Percentiles rank a stretch among this genome's conserved stretches.
phyloP scores from a whole-genome alignment of 2,113 vertebrate genomes.

The Octodon degus region DNA sequence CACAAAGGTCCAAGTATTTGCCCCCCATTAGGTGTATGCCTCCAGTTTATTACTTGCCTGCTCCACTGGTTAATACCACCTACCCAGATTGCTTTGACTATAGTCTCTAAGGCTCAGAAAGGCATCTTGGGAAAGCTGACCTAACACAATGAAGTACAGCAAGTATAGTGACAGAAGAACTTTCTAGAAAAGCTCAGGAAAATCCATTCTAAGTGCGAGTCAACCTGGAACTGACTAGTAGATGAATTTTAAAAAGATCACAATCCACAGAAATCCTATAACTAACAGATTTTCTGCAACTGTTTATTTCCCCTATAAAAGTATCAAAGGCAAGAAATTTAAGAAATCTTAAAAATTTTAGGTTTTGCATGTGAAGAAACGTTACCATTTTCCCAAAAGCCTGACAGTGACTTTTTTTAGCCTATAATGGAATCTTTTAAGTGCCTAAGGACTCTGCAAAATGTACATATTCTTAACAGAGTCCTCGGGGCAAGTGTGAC shows the following conservation, averaged over 20 bases:
- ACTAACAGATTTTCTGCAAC: neutral
- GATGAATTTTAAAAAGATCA: conserved; percentile 20
- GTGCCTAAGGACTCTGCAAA: neutral
- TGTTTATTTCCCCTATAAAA: neutral
- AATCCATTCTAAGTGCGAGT: neutral
- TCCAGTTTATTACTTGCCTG: neutral
- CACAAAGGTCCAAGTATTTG: neutral
- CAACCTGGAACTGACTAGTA: neutral
- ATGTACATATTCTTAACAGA: conserved; percentile 7
- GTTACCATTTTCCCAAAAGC: neutral
- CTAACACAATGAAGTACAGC: neutral
- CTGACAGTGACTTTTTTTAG: neutral
- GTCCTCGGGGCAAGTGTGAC: neutral
- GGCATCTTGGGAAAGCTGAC: neutral
- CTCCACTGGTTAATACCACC: neutral
- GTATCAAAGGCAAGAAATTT: conserved; percentile 3
- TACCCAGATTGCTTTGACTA: neutral
- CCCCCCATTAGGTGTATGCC: neutral
- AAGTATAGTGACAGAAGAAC: neutral
- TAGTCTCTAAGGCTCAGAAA: neutral
- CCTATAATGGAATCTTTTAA: neutral
- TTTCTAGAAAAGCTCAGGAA: conserved; percentile 48
- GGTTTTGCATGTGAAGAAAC: conserved; percentile 2
- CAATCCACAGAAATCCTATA: neutral
- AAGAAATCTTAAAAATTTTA: conserved; percentile 9